Conservation (phyloP, 2,888 invertebrate species). For the Dasysyrphus tricinctus region DNA sequence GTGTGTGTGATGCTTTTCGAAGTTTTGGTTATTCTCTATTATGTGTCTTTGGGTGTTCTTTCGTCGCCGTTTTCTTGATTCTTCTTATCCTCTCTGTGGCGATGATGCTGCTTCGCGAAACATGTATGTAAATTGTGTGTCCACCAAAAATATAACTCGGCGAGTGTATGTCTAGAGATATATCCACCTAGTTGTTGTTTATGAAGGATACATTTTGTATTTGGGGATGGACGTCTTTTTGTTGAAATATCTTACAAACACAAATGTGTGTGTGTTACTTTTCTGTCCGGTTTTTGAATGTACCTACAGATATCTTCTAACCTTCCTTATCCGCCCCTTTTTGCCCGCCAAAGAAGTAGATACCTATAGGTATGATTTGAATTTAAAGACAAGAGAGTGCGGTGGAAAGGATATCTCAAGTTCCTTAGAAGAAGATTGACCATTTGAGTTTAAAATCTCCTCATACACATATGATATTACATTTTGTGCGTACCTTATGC, state of each 20-base stretch:
- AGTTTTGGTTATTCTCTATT: constrained; percentile 9
- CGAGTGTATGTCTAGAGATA: neutral
- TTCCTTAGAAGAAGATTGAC: constrained; percentile 51
- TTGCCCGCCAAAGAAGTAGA: constrained; percentile 19
- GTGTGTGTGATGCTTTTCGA: constrained; percentile 60
- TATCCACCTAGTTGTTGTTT: constrained; percentile 6
- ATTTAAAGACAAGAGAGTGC: constrained; percentile 30
- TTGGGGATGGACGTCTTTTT: constrained; percentile 60
- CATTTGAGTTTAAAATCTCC: constrained; percentile 69
- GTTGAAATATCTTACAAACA: constrained; percentile 66
- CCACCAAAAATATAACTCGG: constrained; percentile 49
- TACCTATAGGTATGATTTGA: constrained; percentile 38
- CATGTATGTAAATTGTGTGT: constrained; percentile 72
- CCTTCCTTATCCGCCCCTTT: constrained; percentile 54
- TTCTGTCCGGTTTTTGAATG: constrained; percentile 53
- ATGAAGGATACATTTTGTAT: constrained; percentile 22
- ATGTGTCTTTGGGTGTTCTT: constrained; percentile 42
- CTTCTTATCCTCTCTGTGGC: constrained; percentile 56
- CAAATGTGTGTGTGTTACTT: constrained; percentile 39
- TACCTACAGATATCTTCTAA: neutral
- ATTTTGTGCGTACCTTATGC: constrained; percentile 48
- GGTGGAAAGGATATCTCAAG: constrained; percentile 38
- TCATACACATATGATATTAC: constrained; percentile 42
- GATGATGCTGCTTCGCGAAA: constrained; percentile 51
- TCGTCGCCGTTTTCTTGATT: constrained; percentile 32